Percentiles rank a stretch among this genome's conserved stretches.
Evolutionary conservation across 2,888 invertebrate species (phyloP).

Genomic region (Lithosia quadra): DNA sequence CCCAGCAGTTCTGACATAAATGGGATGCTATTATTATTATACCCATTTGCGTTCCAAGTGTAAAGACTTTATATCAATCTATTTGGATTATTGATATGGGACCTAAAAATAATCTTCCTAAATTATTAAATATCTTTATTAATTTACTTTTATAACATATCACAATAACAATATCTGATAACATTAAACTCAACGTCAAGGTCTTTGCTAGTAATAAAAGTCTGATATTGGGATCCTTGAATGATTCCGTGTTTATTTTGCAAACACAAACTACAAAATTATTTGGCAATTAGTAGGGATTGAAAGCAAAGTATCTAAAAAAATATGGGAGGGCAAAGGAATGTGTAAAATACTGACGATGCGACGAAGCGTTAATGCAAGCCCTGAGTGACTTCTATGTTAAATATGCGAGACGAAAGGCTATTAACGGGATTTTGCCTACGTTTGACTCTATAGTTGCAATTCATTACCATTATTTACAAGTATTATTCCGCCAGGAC

Average conservation of each 20-base stretch:
- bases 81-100: background rate
- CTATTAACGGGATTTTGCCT: background rate
- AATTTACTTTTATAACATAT: background rate
- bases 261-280: background rate
- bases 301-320: background rate
- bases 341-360: background rate
- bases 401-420: background rate
- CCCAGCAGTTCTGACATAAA: too few species aligned
- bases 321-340: background rate
- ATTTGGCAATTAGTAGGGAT: background rate
- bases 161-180: background rate
- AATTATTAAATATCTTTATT: constrained; percentile 4
- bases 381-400: background rate
- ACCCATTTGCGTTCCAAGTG: too few species aligned
- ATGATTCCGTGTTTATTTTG: background rate
- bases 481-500: background rate
- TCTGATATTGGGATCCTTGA: background rate
- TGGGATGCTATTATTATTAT: too few species aligned
- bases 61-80: background rate
- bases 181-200: background rate
- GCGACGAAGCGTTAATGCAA: background rate
- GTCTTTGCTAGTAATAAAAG: background rate
- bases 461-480: background rate
- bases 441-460: background rate
- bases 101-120: background rate